These are phyloP conservation scores for Pachyramphus minor DNA, from an alignment of 2,113 vertebrate genomes.

Conservation along the genomic window DNA sequence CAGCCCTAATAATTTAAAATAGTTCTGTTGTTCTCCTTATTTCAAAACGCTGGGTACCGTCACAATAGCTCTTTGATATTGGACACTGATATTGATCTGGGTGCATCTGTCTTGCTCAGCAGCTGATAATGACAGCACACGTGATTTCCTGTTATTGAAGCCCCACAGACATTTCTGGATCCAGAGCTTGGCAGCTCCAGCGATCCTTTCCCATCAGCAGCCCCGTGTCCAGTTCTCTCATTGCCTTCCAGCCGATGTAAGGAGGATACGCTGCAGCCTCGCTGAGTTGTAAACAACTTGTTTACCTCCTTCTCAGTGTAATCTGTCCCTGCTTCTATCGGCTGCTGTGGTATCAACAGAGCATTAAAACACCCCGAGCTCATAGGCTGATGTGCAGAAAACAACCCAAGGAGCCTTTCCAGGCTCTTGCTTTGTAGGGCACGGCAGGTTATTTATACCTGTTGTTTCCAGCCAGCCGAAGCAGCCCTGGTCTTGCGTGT, in stretches of 20 bases:
- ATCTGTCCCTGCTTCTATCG: slow-evolving; percentile 34
- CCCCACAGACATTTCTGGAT: slow-evolving; percentile 41
- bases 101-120: slow-evolving; percentile 57
- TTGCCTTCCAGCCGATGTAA: not conserved
- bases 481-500: not conserved
- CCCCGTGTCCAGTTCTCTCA: not conserved
- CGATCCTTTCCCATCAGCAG: slow-evolving; percentile 5
- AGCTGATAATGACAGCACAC: slow-evolving; percentile 61
- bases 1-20: slow-evolving; percentile 13
- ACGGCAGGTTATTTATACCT: not conserved
- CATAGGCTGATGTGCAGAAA: slow-evolving; percentile 36
- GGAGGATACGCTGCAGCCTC: not conserved
- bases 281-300: slow-evolving; percentile 30
- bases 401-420: not conserved
- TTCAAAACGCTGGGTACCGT: not conserved
- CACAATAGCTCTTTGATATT: slow-evolving; percentile 59
- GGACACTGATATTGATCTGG: slow-evolving; percentile 59
- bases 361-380: slow-evolving; percentile 17
- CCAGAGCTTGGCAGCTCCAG: slow-evolving; percentile 15
- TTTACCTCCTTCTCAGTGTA: slow-evolving; percentile 28
- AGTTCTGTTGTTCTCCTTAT: slow-evolving; percentile 9
- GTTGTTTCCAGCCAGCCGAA: not conserved
- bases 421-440: not conserved
- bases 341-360: slow-evolving; percentile 42
- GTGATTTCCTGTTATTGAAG: slow-evolving; percentile 64